These are phyloP conservation scores for Tuberolachnus salignus DNA, from an alignment of 2,888 invertebrate species.

Conservation along the genomic window DNA sequence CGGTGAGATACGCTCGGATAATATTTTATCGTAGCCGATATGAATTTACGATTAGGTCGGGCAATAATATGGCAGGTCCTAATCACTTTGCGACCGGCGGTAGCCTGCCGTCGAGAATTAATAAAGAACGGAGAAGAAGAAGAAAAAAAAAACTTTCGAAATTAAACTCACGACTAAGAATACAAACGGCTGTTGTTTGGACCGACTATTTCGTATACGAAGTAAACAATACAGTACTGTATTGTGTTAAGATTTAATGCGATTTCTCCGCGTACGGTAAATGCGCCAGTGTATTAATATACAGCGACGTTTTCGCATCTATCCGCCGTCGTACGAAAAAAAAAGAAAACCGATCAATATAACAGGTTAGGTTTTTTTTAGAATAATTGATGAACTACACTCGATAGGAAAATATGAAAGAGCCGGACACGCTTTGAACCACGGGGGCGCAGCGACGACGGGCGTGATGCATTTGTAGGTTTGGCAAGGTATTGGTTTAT, in stretches of 20 bases:
- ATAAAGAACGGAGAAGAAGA: constrained; percentile 2
- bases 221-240: constrained; percentile 16
- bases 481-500: too few relatives aligned
- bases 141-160: constrained; percentile 33
- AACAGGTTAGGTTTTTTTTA: neutral
- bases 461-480: too few relatives aligned
- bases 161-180: constrained; percentile 7
- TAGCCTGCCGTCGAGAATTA: neutral
- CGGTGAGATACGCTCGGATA: neutral
- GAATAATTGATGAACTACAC: too few relatives aligned
- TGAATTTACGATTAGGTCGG: constrained; percentile 1
- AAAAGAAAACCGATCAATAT: constrained; percentile 40
- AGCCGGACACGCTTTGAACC: too few relatives aligned
- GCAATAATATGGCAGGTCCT: too few relatives aligned
- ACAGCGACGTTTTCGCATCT: constrained; percentile 10
- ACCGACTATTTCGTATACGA: neutral
- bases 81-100: neutral
- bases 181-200: constrained; percentile 11
- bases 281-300: constrained; percentile 8
- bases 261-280: constrained; percentile 13
- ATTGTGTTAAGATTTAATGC: constrained; percentile 35
- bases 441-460: too few relatives aligned
- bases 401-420: too few relatives aligned
- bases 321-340: constrained; percentile 13
- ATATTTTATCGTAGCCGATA: neutral